Evolutionary conservation across 2,797 vertebrate genomes (phyloP), one percentile per base, ranked within the genome.

Genomic region (Chromobotia macracanthus): DNA sequence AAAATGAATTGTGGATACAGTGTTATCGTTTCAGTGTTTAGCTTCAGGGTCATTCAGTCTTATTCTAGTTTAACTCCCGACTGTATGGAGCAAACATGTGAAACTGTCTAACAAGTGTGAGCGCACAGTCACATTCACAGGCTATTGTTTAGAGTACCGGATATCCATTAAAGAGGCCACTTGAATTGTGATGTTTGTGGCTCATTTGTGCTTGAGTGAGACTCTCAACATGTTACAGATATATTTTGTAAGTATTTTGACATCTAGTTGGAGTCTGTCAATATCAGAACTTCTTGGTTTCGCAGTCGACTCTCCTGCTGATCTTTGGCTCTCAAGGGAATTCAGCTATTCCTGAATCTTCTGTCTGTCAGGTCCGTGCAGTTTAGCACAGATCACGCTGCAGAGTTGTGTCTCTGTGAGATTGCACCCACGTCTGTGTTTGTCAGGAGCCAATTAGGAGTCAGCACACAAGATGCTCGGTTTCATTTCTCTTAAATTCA

Each of bases 381-480:
- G 56, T 55, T 28, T 64, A 75, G 75, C 81, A 66, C 69, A 46
- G 70, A 48, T 19, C 48, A 64, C 31, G 28, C 70, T 75, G 66
- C 72, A 72, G 50, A 82, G 19, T 72, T 71, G 25, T 73, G 31
- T 77, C 76, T 76, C 21, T 2, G 28, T 83, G 79, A 75, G 44
- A 61, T 31, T 75, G 13, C 21, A 58, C 78, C 67, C 80, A 38
- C 60, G 72, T 68, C 51, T 63, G 58, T 50, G n/a, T 77, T 79
- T 58, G 76, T 76, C 78, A 70, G 83, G 46, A 72, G 58, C 64
- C 75, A 84, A 81, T 79, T 70, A 83, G n/a, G 65, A 63, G 69
- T 56, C 69, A 19, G 56, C 76, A 48, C 72, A 28, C 50, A 71
- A 72, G 65, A 55, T 70, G 38, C 44, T 6, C 64, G 56, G 78